A percentile compares a stretch with the other conserved stretches of the same genome.
Conservation (phyloP, 2,113 vertebrate species). For the Galemys pyrenaicus region DNA sequence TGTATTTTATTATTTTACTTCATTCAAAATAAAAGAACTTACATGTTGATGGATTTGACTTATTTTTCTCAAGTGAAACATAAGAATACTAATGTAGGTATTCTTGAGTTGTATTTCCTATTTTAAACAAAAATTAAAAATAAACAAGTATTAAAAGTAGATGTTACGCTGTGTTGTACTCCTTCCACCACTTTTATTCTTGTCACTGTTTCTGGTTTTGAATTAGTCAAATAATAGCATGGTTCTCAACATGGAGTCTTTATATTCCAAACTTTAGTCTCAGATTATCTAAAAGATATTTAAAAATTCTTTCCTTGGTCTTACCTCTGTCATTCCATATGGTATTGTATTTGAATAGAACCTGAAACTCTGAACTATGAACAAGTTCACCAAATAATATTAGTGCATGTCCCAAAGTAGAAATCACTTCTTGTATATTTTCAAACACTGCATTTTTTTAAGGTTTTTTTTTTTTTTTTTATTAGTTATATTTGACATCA, state of each 20-base stretch:
- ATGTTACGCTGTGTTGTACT: background rate
- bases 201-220: background rate
- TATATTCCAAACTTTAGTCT: background rate
- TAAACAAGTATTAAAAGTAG: background rate
- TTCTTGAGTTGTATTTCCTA: background rate
- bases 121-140: background rate
- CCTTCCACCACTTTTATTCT: background rate
- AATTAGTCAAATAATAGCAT: background rate
- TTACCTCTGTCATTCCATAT: background rate
- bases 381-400: background rate
- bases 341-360: background rate
- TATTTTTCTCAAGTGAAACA: background rate
- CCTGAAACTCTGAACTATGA: background rate
- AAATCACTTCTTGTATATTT: background rate
- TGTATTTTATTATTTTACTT: background rate
- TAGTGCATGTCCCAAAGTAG: rapidly evolving
- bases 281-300: background rate
- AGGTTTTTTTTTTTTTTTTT: too few species aligned
- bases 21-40: background rate
- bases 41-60: background rate
- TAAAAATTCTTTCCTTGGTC: background rate
- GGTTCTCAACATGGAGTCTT: background rate
- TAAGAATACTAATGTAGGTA: background rate
- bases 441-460: background rate
- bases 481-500: too few species aligned